A percentile compares a stretch with the other conserved stretches of the same genome.
phyloP scores from a whole-genome alignment of 2,888 invertebrate species.

The Phalangium opilio region DNA sequence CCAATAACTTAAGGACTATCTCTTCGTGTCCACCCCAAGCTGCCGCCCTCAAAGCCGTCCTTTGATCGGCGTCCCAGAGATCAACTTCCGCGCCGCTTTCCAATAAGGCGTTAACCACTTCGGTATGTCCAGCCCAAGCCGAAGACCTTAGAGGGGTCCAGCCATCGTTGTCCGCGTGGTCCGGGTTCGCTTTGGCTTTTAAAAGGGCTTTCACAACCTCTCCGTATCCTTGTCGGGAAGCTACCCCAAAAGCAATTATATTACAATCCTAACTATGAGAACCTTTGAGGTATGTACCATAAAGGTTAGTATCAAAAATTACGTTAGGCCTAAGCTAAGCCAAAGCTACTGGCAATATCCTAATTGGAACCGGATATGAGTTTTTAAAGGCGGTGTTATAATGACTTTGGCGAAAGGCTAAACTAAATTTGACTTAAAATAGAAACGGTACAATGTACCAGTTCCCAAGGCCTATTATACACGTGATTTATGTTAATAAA shows the following conservation, averaged over 20 bases:
- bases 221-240: constrained; percentile 56
- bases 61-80: constrained; percentile 70
- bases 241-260: constrained; percentile 7
- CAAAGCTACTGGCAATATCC: no score
- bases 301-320: no score
- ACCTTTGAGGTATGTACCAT: no score
- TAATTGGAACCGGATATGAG: no score
- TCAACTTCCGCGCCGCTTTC: constrained; percentile 63
- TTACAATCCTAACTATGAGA: no score
- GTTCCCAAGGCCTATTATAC: no score
- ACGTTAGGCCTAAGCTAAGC: no score
- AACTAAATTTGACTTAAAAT: no score
- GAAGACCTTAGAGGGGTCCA: constrained; percentile 84
- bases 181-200: constrained; percentile 49
- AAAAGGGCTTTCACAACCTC: constrained; percentile 45
- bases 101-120: constrained; percentile 28
- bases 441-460: no score
- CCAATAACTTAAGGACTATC: constrained; percentile 30
- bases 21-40: constrained; percentile 44
- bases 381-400: no score
- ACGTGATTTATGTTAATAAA: no score
- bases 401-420: no score
- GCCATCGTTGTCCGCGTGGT: constrained; percentile 66
- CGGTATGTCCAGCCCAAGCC: constrained; percentile 86
- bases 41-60: constrained; percentile 75